Percentiles rank a stretch among this genome's conserved stretches.
These are phyloP conservation scores for Eira barbara DNA, from an alignment of 2,113 vertebrate genomes.

Conservation along the genomic window DNA sequence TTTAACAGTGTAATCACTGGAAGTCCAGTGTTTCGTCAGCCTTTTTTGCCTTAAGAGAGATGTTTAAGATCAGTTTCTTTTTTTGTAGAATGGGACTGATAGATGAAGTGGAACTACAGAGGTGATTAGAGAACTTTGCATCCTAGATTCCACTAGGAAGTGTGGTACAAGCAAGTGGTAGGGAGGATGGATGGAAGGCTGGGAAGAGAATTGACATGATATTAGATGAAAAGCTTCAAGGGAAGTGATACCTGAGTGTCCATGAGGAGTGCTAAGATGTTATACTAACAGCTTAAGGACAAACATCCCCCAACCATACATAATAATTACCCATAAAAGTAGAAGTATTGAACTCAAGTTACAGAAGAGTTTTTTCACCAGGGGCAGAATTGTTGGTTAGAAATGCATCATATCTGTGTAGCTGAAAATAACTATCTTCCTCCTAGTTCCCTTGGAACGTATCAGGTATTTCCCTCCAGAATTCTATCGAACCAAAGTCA, in stretches of 20 bases:
- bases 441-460: background rate
- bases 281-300: background rate
- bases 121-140: background rate
- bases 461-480: slow-evolving; percentile 69
- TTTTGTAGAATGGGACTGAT: background rate
- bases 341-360: background rate
- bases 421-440: background rate
- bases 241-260: background rate
- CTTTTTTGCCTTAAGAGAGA: slow-evolving; percentile 1
- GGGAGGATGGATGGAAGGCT: background rate
- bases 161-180: background rate
- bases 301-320: background rate
- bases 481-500: slow-evolving; percentile 59
- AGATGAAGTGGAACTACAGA: background rate
- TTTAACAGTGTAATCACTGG: background rate
- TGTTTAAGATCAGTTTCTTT: background rate
- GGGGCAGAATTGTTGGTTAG: background rate
- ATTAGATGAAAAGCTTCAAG: background rate
- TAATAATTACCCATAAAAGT: background rate
- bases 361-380: background rate
- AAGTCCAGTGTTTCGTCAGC: background rate
- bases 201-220: background rate
- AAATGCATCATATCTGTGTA: background rate
- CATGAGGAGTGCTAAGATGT: background rate
- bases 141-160: background rate